Evolutionary conservation across 2,888 invertebrate genomes (phyloP), one percentile per base, ranked within the genome.

Genomic region (Tetragonula carbonaria): DNA sequence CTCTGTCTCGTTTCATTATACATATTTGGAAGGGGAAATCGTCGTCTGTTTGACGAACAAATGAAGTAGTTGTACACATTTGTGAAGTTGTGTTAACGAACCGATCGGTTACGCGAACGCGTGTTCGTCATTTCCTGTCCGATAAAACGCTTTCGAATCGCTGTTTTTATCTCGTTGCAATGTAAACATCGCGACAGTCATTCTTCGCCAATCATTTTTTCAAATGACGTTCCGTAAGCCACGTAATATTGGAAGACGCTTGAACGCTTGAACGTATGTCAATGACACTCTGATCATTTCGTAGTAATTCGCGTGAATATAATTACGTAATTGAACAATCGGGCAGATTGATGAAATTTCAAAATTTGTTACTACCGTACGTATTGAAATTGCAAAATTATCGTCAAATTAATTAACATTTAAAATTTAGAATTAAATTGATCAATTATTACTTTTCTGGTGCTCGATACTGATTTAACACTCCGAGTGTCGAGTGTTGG

Each of bases 21-120:
- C 16, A 21, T 62, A 63, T 80, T 73, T 80, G 51, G 73, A 71
- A 33, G 21, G 13, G n/a, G 4, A 28, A 38, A 70, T 57, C 57
- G 23, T 33, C 33, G 45, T 45, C 18, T 38, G 71, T 70, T 65
- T 21, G 45, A 65, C n/a, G 57, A 23, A 14, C 50, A 23, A 65
- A 33, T 51, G 28, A 28, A 16, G 21, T 28, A 51, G 33, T 33
- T 23, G 53, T 21, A 14, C n/a, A 23, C 0, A 55, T 50, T 16
- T 8, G 28, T 28, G 16, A n/a, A 21, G 18, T 65, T 33, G 51
- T 16, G 45, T 50, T 59, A 28, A 45, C 2, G 68, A 67, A 75
- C 57, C 45, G 28, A 67, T 75, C 57, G 8, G n/a, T 67, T 28
- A 16, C 1, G 16, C 23, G 2, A 21, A 45, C 5, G 65, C n/a